Evolutionary conservation across 2,113 vertebrate species (phyloP).

Genomic region (Tetrax tetrax): DNA sequence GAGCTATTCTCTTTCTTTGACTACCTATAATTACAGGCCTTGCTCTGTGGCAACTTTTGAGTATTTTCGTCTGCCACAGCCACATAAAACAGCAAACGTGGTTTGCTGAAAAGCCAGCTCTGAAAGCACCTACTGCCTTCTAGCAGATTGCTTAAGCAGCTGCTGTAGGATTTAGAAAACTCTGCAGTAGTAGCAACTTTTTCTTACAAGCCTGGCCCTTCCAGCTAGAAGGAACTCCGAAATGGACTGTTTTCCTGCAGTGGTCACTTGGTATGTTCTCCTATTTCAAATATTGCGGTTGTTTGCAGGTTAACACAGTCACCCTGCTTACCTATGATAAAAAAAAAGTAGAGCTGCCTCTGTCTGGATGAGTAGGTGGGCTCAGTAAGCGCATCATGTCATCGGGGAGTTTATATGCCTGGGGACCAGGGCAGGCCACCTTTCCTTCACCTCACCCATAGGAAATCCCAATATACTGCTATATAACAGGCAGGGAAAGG

Average conservation of each 20-base stretch:
- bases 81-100: not conserved
- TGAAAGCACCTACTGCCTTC: not conserved
- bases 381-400: not conserved
- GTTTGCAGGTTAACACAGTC: not conserved
- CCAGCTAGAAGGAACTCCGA: not conserved
- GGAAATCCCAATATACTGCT: not conserved
- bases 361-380: not conserved
- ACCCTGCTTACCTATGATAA: not conserved
- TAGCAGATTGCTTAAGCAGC: not conserved
- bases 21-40: not conserved
- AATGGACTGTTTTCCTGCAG: not conserved
- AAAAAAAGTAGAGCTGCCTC: not conserved
- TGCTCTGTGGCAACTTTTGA: not conserved
- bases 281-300: not conserved
- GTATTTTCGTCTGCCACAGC: not conserved
- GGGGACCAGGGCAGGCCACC: not conserved
- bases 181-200: not conserved
- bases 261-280: not conserved
- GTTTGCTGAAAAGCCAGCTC: not conserved
- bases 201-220: not conserved
- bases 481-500: not conserved
- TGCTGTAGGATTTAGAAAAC: not conserved
- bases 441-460: not conserved
- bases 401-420: not conserved
- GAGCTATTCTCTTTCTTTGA: not conserved